phyloP scores from a whole-genome alignment of 2,113 vertebrate species.

The Microcebus murinus region DNA sequence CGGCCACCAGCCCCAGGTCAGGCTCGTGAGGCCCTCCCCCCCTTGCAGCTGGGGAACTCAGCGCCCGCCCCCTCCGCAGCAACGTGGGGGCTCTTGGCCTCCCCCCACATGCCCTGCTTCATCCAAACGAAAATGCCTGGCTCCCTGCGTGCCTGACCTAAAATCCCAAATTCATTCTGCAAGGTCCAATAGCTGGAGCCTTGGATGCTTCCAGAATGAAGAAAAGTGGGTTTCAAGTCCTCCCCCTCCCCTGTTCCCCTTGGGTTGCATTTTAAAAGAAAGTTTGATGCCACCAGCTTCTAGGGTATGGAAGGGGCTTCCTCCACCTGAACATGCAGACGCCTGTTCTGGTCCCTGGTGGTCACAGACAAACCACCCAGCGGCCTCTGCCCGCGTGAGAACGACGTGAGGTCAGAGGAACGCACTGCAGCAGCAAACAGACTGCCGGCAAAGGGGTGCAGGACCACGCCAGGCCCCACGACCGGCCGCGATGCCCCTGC shows the following conservation, averaged over 20 bases:
- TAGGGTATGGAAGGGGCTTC: neutral
- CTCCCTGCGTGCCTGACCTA: accelerated
- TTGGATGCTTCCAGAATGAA: neutral
- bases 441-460: accelerated
- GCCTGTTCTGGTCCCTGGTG: neutral
- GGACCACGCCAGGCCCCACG: accelerated
- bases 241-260: accelerated
- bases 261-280: neutral
- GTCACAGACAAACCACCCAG: neutral
- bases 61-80: too few relatives aligned
- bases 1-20: accelerated
- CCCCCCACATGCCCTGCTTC: neutral
- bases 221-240: too few relatives aligned
- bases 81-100: accelerated
- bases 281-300: neutral
- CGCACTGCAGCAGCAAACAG: accelerated
- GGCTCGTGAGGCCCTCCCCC: accelerated
- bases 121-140: neutral
- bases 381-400: neutral
- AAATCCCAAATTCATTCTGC: neutral
- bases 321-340: too few relatives aligned
- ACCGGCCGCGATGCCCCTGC: accelerated
- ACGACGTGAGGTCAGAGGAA: neutral
- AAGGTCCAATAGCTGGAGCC: accelerated
- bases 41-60: accelerated